These are phyloP conservation scores for Lycodopsis pacificus DNA, from an alignment of 2,797 vertebrate species.

Conservation along the genomic window DNA sequence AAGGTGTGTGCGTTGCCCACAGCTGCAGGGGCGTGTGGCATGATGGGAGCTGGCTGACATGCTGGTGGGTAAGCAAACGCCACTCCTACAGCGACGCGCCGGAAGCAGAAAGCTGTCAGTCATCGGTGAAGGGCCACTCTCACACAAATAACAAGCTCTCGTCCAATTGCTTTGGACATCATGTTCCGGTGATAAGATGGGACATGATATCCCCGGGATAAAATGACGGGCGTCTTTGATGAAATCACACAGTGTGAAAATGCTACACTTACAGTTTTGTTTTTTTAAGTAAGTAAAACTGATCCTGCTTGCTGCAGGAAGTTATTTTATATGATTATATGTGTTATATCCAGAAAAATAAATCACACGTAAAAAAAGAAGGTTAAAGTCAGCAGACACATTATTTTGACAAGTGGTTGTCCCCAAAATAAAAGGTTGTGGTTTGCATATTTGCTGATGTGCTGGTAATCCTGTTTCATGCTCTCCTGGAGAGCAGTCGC, in stretches of 20 bases:
- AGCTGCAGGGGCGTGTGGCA: slow-evolving; percentile 43
- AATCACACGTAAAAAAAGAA: slow-evolving; percentile 39
- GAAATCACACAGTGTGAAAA: slow-evolving; percentile 42
- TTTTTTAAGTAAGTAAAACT: not conserved
- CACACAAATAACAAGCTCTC: slow-evolving; percentile 37
- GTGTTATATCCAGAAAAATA: not conserved
- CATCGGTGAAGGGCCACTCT: slow-evolving; percentile 41
- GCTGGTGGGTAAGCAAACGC: slow-evolving; percentile 46
- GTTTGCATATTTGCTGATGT: slow-evolving; percentile 74
- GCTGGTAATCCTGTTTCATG: slow-evolving; percentile 81
- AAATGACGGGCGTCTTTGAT: slow-evolving; percentile 17
- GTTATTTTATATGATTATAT: not conserved
- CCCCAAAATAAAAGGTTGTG: slow-evolving; percentile 64
- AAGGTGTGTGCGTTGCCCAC: slow-evolving; percentile 61
- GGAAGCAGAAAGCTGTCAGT: slow-evolving; percentile 46
- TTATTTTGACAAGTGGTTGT: slow-evolving; percentile 62
- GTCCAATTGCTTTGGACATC: slow-evolving; percentile 45
- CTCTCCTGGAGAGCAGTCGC: slow-evolving; percentile 74
- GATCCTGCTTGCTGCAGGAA: not conserved
- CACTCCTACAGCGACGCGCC: slow-evolving; percentile 13
- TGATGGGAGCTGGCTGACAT: slow-evolving; percentile 62
- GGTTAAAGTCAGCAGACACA: slow-evolving; percentile 38
- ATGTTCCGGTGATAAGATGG: slow-evolving; percentile 29
- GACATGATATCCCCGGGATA: slow-evolving; percentile 23
- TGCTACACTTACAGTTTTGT: not conserved